A percentile compares a stretch with the other conserved stretches of the same genome.
Evolutionary conservation across 2,113 vertebrate species (phyloP).

Genomic region (Calidris pugnax): DNA sequence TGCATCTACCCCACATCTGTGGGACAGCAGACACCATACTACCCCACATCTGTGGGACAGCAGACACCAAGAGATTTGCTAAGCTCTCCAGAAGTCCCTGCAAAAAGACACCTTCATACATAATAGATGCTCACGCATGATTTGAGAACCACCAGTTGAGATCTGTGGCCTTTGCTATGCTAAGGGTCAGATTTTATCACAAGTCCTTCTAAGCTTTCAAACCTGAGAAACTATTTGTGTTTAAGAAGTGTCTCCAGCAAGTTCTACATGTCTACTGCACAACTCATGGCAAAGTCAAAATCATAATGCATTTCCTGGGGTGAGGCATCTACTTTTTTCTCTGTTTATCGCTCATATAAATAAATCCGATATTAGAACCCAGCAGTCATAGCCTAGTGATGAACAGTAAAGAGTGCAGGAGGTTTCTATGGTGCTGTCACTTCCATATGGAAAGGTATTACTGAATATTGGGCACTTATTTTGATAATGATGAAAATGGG

Average conservation of each 20-base stretch:
- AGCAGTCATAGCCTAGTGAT: not conserved
- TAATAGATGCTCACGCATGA: accelerated
- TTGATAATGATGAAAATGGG: not conserved
- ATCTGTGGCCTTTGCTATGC: not conserved
- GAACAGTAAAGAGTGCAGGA: not conserved
- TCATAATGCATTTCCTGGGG: not conserved
- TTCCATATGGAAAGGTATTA: not conserved
- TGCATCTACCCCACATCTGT: not conserved
- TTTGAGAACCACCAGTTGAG: not conserved
- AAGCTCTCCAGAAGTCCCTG: not conserved
- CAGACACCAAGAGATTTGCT: not conserved
- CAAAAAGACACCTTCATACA: not conserved
- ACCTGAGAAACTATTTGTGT: not conserved
- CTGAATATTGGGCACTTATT: not conserved
- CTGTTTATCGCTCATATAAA: not conserved
- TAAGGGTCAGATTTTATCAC: not conserved
- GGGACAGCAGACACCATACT: not conserved
- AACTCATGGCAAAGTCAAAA: not conserved
- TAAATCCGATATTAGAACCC: not conserved
- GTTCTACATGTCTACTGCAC: not conserved
- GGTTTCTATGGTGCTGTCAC: not conserved
- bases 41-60: not conserved
- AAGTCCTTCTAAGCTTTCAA: not conserved
- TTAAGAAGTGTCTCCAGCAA: not conserved
- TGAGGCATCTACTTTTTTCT: not conserved